Evolutionary conservation across 2,113 vertebrate genomes (phyloP).

Genomic region (Rhinolophus ferrumequinum): DNA sequence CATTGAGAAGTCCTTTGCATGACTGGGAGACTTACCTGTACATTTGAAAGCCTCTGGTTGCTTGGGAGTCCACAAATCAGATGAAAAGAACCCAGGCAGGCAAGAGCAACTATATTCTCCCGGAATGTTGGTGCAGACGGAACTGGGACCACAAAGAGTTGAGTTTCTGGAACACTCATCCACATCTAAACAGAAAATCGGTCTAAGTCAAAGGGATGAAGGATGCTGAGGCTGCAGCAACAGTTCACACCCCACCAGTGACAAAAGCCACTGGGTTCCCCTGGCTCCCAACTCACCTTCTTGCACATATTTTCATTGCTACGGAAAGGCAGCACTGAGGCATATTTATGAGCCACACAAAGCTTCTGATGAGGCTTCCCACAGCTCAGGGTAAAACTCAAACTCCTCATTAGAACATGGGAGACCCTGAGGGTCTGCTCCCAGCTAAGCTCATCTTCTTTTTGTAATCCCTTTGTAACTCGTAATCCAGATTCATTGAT

Average conservation of each 20-base stretch:
- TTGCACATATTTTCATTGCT: not conserved
- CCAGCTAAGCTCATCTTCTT: too few species aligned
- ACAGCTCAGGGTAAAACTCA: not conserved
- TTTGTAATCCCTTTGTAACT: not conserved
- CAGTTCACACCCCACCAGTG: not conserved
- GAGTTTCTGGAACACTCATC: conserved; percentile 54
- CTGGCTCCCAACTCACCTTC: not conserved
- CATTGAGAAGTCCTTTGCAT: not conserved
- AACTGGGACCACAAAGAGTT: not conserved
- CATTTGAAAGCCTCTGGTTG: not conserved
- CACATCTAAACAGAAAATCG: conserved; percentile 43
- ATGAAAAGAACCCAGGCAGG: not conserved
- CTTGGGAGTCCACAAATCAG: not conserved
- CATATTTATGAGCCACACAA: not conserved
- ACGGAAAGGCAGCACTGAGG: not conserved
- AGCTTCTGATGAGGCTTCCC: not conserved
- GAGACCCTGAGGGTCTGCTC: not conserved
- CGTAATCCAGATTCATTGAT: not conserved
- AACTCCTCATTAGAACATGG: not conserved
- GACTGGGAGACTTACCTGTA: not conserved
- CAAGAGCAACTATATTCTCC: conserved; percentile 57
- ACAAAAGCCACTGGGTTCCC: not conserved
- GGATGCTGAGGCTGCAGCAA: not conserved
- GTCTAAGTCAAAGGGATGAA: not conserved
- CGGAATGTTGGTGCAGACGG: not conserved